Base-by-base conservation (phyloP, 92 coral and sea anemone genomes). In the Siderastrea radians region DNA sequence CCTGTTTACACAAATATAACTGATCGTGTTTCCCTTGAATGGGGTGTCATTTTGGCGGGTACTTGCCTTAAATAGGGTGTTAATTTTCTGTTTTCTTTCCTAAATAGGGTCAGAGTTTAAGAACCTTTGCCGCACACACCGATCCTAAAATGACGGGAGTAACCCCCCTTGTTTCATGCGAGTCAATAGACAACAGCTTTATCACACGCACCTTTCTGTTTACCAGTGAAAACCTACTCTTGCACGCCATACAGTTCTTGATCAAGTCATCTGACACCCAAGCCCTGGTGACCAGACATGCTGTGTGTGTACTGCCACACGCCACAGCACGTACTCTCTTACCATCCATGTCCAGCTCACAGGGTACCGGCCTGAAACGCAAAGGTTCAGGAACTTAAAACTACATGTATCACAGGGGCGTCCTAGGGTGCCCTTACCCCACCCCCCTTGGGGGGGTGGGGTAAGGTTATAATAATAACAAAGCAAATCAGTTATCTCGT, bases 221-320 rank as follows among this genome's bases (percentile, higher is more conserved):
- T 59, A 95, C 95, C 51, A 93, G 66, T n/a, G 97, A 90, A 81
- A 98, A 98, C 87, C 87, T 98, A 53, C 65, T 90, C 76, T 94
- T 92, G 90, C 99, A 98, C 3, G 95, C 94, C 99, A 98, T 98
- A 67, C 99, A 98, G 55, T 94, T 98, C 81, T 92, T 95, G 16
- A 98, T 94, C 72, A 92, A 95, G 63, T 95, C 96, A 75, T 95
- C 94, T 46, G 98, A 95, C 15, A 95, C 93, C 98, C 98, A 91
- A 57, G 98, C 92, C 74, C 94, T 95, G 19, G 95, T 95, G 69
- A 95, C 96, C 52, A 94, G 84, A 63, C 99, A 98, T 9, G 96
- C 98, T 44, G 95, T 96, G 85, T 96, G 98, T 15, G 90, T 78
- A 10, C 90, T 83, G 50, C 98, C 99, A 85, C 99, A 98, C 17